Evolutionary conservation across 2,797 vertebrate species (phyloP).

Genomic region (Aerospiza tachiro): DNA sequence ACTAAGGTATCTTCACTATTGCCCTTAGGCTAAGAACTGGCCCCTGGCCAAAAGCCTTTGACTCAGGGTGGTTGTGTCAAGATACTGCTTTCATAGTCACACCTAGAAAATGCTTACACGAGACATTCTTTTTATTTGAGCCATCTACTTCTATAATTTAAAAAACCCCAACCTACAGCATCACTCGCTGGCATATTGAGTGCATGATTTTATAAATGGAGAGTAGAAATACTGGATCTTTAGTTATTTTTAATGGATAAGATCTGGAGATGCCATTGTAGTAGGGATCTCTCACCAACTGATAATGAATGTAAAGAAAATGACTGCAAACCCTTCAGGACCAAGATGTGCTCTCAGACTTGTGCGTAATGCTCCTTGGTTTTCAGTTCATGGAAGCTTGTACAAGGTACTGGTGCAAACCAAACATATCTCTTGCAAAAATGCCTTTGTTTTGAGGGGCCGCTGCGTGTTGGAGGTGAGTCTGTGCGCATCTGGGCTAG

Average conservation of each 20-base stretch:
- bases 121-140: not conserved
- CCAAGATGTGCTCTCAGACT: not conserved
- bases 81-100: not conserved
- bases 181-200: not conserved
- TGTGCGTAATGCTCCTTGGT: accelerated
- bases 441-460: not conserved
- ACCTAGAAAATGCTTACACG: not conserved
- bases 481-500: not conserved
- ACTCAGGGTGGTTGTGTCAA: not conserved
- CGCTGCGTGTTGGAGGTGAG: accelerated
- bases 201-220: not conserved
- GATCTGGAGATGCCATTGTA: not conserved
- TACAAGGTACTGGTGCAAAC: accelerated
- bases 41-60: not conserved
- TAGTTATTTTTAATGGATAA: not conserved
- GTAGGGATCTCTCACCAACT: not conserved
- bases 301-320: not conserved
- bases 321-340: too few relatives aligned
- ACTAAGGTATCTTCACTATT: not conserved
- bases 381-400: not conserved
- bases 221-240: not conserved
- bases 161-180: not conserved
- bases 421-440: not conserved
- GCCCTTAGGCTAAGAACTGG: not conserved
- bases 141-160: not conserved